A percentile compares a stretch with the other conserved stretches of the same genome.
Evolutionary conservation across 1,140 invertebrate species (phyloP).

Genomic region (Macrocentrus cingulum): DNA sequence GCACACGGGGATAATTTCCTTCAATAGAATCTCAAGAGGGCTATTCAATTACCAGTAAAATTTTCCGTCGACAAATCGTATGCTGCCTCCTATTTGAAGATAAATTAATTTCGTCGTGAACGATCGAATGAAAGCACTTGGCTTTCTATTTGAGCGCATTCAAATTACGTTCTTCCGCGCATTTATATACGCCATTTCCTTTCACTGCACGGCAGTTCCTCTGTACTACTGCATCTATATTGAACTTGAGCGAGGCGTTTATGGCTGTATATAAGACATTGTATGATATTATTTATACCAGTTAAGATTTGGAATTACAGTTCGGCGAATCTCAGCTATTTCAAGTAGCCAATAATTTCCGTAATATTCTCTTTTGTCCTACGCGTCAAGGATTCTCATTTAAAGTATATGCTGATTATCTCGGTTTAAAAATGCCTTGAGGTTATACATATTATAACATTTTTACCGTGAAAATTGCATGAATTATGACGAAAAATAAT

Average conservation of each 20-base stretch:
- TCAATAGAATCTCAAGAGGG: too few species aligned
- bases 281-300: constrained; percentile 26
- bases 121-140: too few species aligned
- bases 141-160: too few species aligned
- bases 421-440: too few species aligned
- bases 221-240: not conserved
- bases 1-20: too few species aligned
- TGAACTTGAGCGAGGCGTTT: constrained; percentile 16
- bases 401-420: not conserved
- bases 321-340: constrained; percentile 24
- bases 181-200: not conserved
- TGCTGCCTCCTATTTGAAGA: too few species aligned
- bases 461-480: too few species aligned
- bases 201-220: not conserved
- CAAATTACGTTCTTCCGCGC: not conserved
- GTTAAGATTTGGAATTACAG: constrained; percentile 31
- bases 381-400: not conserved
- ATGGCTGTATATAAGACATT: constrained; percentile 12
- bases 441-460: too few species aligned
- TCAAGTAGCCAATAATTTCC: constrained; percentile 30
- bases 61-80: too few species aligned
- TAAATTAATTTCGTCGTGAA: too few species aligned
- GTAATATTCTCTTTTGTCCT: constrained; percentile 5
- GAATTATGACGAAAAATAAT: too few species aligned
- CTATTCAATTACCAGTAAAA: too few species aligned